These are phyloP conservation scores for Mercenaria mercenaria DNA, from an alignment of 1,140 invertebrate genomes.

Conservation along the genomic window DNA sequence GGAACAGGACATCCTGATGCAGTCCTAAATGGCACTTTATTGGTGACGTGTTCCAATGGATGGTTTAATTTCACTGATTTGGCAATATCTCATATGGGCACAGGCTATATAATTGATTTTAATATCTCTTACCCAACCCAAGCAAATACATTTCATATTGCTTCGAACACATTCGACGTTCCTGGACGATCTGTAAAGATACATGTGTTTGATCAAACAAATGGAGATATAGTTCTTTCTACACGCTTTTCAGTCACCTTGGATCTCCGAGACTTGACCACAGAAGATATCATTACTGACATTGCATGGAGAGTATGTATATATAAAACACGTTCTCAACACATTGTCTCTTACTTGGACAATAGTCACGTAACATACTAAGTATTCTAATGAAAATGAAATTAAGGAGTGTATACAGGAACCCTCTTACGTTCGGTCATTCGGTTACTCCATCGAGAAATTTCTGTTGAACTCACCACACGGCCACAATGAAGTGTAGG, in stretches of 20 bases:
- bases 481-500: too few species aligned
- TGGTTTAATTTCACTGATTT: slow-evolving; percentile 60
- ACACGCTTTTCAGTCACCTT: slow-evolving; percentile 54
- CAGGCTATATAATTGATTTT: slow-evolving; percentile 76
- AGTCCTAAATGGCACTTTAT: slow-evolving; percentile 22
- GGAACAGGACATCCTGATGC: slow-evolving; percentile 51
- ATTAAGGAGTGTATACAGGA: too few species aligned
- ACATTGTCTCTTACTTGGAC: too few species aligned
- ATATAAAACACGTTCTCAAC: too few species aligned
- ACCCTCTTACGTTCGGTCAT: too few species aligned
- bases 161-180: slow-evolving; percentile 56
- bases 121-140: slow-evolving; percentile 69
- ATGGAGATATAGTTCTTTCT: slow-evolving; percentile 19
- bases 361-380: too few species aligned
- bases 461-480: too few species aligned
- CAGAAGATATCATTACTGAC: slow-evolving; percentile 49
- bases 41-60: slow-evolving; percentile 15
- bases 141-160: slow-evolving; percentile 71
- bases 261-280: slow-evolving; percentile 69
- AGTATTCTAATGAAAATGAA: too few species aligned
- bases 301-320: slow-evolving; percentile 61
- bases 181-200: slow-evolving; percentile 42
- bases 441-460: too few species aligned
- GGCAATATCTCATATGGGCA: slow-evolving; percentile 57
- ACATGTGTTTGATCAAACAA: slow-evolving; percentile 38